These are phyloP conservation scores for Lithobates sylvaticus DNA, from an alignment of 2,797 vertebrate genomes.

Conservation along the genomic window DNA sequence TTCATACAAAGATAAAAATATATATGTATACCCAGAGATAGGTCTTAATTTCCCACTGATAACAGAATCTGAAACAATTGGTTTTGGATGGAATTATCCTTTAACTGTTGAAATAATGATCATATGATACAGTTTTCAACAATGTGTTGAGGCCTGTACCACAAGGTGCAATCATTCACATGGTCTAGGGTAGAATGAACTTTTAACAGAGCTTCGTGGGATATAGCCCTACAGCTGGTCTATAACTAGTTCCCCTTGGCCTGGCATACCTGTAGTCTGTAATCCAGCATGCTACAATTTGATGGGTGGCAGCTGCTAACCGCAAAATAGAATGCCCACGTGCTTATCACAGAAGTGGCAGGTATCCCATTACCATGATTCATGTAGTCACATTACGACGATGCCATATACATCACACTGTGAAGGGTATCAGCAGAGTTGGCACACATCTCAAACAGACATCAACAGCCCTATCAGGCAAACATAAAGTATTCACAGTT, in stretches of 20 bases:
- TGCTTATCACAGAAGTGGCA: slow-evolving; percentile 44
- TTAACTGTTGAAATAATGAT: neutral
- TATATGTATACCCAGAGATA: too few relatives aligned
- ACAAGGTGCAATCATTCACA: neutral
- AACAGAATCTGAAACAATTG: too few relatives aligned
- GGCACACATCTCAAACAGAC: slow-evolving; percentile 4
- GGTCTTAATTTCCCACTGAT: too few relatives aligned
- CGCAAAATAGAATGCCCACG: slow-evolving; percentile 52
- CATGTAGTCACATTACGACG: slow-evolving; percentile 42
- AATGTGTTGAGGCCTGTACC: neutral
- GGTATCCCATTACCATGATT: slow-evolving; percentile 54
- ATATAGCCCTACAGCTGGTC: neutral
- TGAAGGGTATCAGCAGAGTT: slow-evolving; percentile 29
- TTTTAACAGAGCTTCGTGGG: neutral
- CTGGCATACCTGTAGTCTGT: slow-evolving; percentile 23
- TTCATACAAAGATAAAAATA: too few relatives aligned
- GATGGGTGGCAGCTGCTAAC: slow-evolving; percentile 41
- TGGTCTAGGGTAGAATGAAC: neutral
- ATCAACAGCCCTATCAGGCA: neutral
- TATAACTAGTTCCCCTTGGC: neutral
- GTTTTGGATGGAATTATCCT: too few relatives aligned
- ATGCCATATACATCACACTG: slow-evolving; percentile 32
- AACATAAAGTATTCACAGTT: neutral
- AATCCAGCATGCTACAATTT: slow-evolving; percentile 16
- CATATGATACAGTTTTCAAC: neutral